These are phyloP conservation scores for Speoplatyrhinus poulsoni DNA, from an alignment of 2,113 vertebrate species.

Conservation along the genomic window DNA sequence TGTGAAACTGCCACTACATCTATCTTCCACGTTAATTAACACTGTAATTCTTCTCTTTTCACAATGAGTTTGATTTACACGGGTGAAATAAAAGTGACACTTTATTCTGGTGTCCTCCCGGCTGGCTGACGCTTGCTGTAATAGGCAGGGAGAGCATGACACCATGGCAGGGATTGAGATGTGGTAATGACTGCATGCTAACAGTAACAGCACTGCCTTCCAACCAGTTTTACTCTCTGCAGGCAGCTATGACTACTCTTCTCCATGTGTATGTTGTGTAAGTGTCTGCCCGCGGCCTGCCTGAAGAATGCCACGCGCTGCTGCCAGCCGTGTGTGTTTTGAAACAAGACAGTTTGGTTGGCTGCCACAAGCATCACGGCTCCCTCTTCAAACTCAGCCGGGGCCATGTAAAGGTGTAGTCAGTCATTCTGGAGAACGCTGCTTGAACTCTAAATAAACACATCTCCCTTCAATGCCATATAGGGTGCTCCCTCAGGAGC, in stretches of 20 bases:
- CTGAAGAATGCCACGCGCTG: slow-evolving; percentile 39
- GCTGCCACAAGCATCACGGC: slow-evolving; percentile 45
- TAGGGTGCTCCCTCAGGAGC: too few relatives aligned
- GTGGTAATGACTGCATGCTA: neutral
- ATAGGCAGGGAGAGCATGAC: neutral
- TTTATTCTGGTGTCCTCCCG: too few relatives aligned
- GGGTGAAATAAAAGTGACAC: too few relatives aligned
- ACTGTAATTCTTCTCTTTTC: too few relatives aligned
- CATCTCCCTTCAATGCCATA: too few relatives aligned
- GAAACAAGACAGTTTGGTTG: slow-evolving; percentile 46
- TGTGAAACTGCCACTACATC: too few relatives aligned
- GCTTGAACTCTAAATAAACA: too few relatives aligned
- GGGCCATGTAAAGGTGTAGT: neutral
- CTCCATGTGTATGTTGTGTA: slow-evolving; percentile 18
- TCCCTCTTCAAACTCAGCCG: slow-evolving; percentile 13
- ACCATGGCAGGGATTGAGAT: neutral
- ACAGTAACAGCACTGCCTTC: too few relatives aligned
- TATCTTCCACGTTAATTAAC: too few relatives aligned
- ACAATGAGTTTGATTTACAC: too few relatives aligned
- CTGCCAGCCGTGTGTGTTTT: slow-evolving; percentile 56
- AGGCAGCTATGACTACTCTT: slow-evolving; percentile 10
- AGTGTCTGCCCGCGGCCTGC: slow-evolving; percentile 19
- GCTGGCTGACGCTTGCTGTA: neutral
- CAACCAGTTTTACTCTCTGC: too few relatives aligned
- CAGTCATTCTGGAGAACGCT: too few relatives aligned